phyloP scores from a whole-genome alignment of 2,888 invertebrate genomes.

The Mythimna loreyi region DNA sequence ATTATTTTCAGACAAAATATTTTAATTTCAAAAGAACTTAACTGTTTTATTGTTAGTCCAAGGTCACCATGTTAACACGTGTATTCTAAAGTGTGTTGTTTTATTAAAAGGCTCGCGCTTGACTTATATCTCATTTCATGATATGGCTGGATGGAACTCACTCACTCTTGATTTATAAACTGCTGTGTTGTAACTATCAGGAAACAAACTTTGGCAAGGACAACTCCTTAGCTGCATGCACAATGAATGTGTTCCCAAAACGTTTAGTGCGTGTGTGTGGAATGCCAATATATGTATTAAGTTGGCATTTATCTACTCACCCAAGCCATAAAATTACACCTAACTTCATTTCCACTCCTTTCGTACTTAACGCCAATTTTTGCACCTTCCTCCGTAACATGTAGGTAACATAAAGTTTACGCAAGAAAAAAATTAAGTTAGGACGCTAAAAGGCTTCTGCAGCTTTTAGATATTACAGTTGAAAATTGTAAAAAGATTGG shows the following conservation, averaged over 20 bases:
- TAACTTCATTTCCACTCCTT: conserved; percentile 9
- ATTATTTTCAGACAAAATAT: no score
- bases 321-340: neutral
- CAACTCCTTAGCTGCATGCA: no score
- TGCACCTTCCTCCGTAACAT: neutral
- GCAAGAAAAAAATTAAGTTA: conserved; percentile 55
- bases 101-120: no score
- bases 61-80: neutral
- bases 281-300: neutral
- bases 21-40: no score
- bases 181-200: no score
- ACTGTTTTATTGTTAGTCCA: neutral
- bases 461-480: conserved; percentile 61
- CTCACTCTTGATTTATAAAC: no score
- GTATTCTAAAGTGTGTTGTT: neutral
- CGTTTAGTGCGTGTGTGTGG: no score
- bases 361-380: neutral
- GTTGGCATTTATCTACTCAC: neutral
- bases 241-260: no score
- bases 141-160: no score
- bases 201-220: no score
- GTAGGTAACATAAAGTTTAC: conserved; percentile 5
- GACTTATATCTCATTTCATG: neutral
- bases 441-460: conserved; percentile 61
- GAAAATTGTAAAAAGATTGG: conserved; percentile 67